Conservation (phyloP, 2,888 invertebrate genomes). For the Scotopteryx bipunctaria region DNA sequence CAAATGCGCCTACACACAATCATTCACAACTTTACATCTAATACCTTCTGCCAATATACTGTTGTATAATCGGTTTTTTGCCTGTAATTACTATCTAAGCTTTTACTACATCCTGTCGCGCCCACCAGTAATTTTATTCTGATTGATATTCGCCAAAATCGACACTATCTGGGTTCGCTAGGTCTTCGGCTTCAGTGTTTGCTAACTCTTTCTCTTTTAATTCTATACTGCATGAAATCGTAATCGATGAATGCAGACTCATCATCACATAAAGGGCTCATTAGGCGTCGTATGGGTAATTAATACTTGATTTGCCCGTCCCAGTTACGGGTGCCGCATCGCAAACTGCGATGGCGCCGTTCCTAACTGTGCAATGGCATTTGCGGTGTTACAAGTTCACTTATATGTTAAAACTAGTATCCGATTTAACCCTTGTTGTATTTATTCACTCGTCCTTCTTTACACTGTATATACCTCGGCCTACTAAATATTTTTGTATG, state of each 20-base stretch:
- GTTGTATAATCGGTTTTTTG: slow-evolving; percentile 13
- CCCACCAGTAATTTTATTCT: background rate
- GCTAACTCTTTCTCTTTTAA: slow-evolving; percentile 8
- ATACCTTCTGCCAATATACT: slow-evolving; percentile 7
- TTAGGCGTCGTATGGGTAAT: slow-evolving; percentile 69
- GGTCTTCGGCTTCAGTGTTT: slow-evolving; percentile 7
- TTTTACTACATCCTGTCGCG: slow-evolving; percentile 21
- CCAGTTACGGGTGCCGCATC: slow-evolving; percentile 77
- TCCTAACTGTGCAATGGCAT: slow-evolving; percentile 76
- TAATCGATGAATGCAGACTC: slow-evolving; percentile 38
- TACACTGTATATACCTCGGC: too few species aligned
- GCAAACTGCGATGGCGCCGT: slow-evolving; percentile 74
- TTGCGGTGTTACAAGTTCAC: slow-evolving; percentile 57
- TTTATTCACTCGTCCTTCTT: too few species aligned
- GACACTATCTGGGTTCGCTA: too few species aligned
- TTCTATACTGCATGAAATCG: slow-evolving; percentile 24
- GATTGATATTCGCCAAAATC: too few species aligned
- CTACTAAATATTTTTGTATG: too few species aligned
- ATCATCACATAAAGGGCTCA: slow-evolving; percentile 59
- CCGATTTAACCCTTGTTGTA: slow-evolving; percentile 26
- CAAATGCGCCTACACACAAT: slow-evolving; percentile 24
- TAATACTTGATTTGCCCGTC: slow-evolving; percentile 76
- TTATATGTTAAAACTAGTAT: slow-evolving; percentile 35
- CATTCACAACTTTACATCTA: slow-evolving; percentile 14
- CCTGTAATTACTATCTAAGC: background rate